Evolutionary conservation across 2,113 vertebrate genomes (phyloP).

Genomic region (Perca flavescens): DNA sequence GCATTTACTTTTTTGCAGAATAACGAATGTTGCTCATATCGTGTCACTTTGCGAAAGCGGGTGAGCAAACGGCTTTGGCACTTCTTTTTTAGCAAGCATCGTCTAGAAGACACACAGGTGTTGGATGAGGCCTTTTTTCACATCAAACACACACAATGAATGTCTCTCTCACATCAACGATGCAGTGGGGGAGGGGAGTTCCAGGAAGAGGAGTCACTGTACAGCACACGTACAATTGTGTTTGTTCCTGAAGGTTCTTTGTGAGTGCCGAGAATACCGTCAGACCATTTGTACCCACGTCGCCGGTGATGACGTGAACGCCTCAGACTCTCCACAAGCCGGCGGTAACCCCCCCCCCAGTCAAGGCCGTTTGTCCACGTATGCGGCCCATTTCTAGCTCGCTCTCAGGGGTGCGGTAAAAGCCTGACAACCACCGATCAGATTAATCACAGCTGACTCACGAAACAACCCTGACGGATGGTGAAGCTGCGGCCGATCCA

Average conservation of each 20-base stretch:
- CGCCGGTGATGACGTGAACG: slow-evolving; percentile 23
- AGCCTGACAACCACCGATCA: slow-evolving; percentile 42
- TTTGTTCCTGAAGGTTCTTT: slow-evolving; percentile 26
- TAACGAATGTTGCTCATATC: too few species aligned
- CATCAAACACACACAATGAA: background rate
- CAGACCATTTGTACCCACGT: slow-evolving; percentile 33
- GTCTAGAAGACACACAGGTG: slow-evolving; percentile 29
- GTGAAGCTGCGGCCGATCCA: slow-evolving; percentile 31
- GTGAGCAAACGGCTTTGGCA: background rate
- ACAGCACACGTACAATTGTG: background rate
- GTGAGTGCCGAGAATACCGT: slow-evolving; percentile 1
- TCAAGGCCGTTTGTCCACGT: slow-evolving; percentile 17
- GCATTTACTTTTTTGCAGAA: background rate
- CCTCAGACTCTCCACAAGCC: slow-evolving; percentile 15
- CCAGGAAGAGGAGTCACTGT: slow-evolving; percentile 21
- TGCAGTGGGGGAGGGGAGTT: background rate
- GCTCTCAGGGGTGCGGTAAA: slow-evolving; percentile 14
- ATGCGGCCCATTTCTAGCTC: slow-evolving; percentile 3
- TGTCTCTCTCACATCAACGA: background rate
- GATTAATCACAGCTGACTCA: slow-evolving; percentile 72
- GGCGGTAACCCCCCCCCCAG: background rate
- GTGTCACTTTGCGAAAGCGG: background rate
- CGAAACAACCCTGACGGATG: slow-evolving; percentile 42
- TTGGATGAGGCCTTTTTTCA: background rate
- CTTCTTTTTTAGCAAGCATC: background rate